Conservation (phyloP, 2,113 vertebrate species). For the Recurvirostra avosetta region DNA sequence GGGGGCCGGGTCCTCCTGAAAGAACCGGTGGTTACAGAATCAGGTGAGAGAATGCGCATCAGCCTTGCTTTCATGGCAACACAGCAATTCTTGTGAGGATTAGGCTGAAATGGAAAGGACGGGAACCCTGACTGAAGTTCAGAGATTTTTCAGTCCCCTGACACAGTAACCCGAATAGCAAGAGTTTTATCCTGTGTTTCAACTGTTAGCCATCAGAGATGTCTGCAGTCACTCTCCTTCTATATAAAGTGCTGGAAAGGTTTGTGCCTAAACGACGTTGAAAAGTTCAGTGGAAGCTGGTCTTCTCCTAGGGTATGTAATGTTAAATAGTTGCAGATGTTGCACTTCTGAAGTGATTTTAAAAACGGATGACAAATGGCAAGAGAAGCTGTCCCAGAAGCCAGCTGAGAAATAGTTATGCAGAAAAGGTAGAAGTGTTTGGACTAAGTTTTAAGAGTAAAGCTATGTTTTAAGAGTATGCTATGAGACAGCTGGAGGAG, state of each 20-base stretch:
- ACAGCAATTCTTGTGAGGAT: neutral
- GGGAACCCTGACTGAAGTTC: fast-evolving
- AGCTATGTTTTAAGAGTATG: neutral
- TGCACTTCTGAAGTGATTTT: neutral
- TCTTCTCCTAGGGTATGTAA: neutral
- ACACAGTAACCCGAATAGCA: neutral
- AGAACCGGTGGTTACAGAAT: slow-evolving; percentile 76
- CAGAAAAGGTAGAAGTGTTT: neutral
- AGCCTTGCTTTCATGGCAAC: neutral
- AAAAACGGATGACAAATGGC: neutral
- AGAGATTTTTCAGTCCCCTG: neutral
- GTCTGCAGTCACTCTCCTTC: neutral
- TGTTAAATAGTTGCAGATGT: neutral
- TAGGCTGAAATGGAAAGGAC: neutral
- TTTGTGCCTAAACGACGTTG: neutral
- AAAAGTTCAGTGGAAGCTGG: neutral
- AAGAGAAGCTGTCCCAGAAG: neutral
- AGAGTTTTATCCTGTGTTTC: neutral
- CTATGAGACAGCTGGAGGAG: neutral
- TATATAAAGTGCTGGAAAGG: neutral
- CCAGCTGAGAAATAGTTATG: neutral
- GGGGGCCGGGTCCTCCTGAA: slow-evolving; percentile 85
- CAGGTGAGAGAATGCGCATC: slow-evolving; percentile 58
- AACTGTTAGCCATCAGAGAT: neutral
- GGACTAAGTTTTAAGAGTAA: neutral